Evolutionary conservation across 2,888 invertebrate genomes (phyloP).

Genomic region (Linnaemya tessellans): DNA sequence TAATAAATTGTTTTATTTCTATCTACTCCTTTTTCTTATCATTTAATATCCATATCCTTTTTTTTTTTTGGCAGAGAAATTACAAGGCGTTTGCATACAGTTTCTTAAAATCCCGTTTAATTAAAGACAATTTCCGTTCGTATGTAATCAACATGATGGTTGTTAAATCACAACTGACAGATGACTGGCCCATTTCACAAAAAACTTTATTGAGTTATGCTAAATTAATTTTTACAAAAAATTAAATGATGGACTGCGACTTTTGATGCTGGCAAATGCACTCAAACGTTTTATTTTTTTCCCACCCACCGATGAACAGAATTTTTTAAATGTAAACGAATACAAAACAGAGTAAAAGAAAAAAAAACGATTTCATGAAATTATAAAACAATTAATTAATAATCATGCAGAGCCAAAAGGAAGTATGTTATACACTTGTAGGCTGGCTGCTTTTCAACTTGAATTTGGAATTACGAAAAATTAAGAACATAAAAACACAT

Average conservation of each 20-base stretch:
- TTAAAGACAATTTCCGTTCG: constrained; percentile 61
- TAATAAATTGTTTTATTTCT: constrained; percentile 50
- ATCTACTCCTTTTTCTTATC: constrained; percentile 25
- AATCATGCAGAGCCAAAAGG: constrained; percentile 71
- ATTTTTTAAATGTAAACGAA: constrained; percentile 14
- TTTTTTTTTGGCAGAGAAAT: background rate
- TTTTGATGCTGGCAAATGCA: constrained; percentile 16
- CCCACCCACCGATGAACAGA: constrained; percentile 54
- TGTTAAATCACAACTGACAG: constrained; percentile 70
- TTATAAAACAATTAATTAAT: constrained; percentile 71
- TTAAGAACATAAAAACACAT: constrained; percentile 37
- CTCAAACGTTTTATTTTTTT: constrained; percentile 7
- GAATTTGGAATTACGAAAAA: constrained; percentile 61
- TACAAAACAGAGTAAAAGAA: constrained; percentile 8
- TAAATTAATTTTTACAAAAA: constrained; percentile 61
- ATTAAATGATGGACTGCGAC: constrained; percentile 49
- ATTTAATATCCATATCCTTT: constrained; percentile 66
- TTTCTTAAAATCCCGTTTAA: constrained; percentile 45
- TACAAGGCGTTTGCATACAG: constrained; percentile 15
- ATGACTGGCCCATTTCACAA: constrained; percentile 42
- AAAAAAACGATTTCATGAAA: constrained; percentile 54
- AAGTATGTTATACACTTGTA: constrained; percentile 64
- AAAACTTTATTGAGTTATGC: constrained; percentile 60
- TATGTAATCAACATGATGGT: constrained; percentile 66
- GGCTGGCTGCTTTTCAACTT: constrained; percentile 71